A percentile compares a stretch with the other conserved stretches of the same genome.
Conservation (phyloP, 2,888 invertebrate species). For the Lasioglossum vierecki region DNA sequence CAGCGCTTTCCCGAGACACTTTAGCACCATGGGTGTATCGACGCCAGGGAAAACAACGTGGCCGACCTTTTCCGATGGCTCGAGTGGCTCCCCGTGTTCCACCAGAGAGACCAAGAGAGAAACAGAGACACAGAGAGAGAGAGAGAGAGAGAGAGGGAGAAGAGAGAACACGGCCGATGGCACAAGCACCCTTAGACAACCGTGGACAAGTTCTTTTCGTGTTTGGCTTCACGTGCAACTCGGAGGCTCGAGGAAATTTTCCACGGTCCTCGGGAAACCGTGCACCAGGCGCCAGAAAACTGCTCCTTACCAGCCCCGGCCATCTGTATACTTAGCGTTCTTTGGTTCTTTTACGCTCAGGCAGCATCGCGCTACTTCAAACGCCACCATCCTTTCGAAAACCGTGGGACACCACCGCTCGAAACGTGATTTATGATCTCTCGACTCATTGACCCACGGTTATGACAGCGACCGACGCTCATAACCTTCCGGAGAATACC, state of each 20-base stretch:
- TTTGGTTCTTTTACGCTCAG: constrained; percentile 40
- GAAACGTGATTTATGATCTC: constrained; percentile 76
- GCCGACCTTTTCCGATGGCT: constrained; percentile 54
- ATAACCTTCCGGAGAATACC: constrained; percentile 68
- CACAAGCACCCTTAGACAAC: constrained; percentile 13
- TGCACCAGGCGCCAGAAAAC: constrained; percentile 43
- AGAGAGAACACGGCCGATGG: constrained; percentile 29
- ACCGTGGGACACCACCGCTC: constrained; percentile 65
- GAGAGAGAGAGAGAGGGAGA: constrained; percentile 37
- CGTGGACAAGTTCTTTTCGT: constrained; percentile 54
- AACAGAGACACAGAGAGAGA: neutral
- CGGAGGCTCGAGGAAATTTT: constrained; percentile 49
- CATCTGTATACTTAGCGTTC: constrained; percentile 38
- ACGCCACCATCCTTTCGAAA: constrained; percentile 54
- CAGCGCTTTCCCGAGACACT: constrained; percentile 50
- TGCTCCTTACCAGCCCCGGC: constrained; percentile 30
- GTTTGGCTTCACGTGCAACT: constrained; percentile 32
- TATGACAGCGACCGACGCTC: constrained; percentile 75
- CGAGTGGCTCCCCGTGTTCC: constrained; percentile 45
- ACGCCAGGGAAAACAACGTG: constrained; percentile 60
- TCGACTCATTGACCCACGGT: constrained; percentile 74
- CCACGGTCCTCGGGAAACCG: constrained; percentile 30
- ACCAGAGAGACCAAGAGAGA: constrained; percentile 15
- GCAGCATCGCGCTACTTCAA: constrained; percentile 43
- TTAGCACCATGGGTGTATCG: constrained; percentile 52